Evolutionary conservation across 2,113 vertebrate species (phyloP), one percentile per base, ranked within the genome.

Genomic region (Rhea americana): DNA sequence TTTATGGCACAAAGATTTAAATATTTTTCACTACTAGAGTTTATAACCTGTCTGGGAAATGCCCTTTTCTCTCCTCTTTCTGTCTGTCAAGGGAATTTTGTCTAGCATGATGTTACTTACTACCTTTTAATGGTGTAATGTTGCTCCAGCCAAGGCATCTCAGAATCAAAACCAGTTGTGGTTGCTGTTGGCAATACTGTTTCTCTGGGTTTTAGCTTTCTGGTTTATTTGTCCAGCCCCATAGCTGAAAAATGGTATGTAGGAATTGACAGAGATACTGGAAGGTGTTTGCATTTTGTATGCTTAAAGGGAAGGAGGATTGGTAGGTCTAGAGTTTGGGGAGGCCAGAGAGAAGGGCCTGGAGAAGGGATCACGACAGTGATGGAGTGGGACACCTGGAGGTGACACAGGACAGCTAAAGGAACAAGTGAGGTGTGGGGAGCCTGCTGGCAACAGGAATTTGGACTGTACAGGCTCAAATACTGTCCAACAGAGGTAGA

Each of bases 381-480:
- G 81, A 76, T 83, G 71, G 93, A 84, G 1, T 0, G 85, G 68
- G 74, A 85, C 88, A 93, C 77, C 88, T 91, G 94, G 76, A 95
- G 81, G 91, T 94, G 94, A 95, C 66, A 72, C 35, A 90, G 91
- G 93, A 94, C 91, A 96, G 93, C 80, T 75, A 88, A 61, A 56
- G 93, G 88, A 95, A 94, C 87, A 62, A 47, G 73, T 53, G 87
- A 96, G 88, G 85, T 94, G 94, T 94, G 91, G 94, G 81, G 81
- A 96, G 90, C 82, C 80, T 95, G 90, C 87, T 90, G 90, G 93
- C 87, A 94, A 85, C 82, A 84, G 80, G 66, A 93, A 61, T 72
- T 71, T 76, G 62, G 87, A 74, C 85, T 93, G 25, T 58, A 77
- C 2, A 30, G 1, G 70, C 88, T 83, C 1, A 0, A 94, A 90